Percentiles rank a stretch among this genome's conserved stretches.
phyloP scores from a whole-genome alignment of 1,140 invertebrate species.

The Elymnias hypermnestra region DNA sequence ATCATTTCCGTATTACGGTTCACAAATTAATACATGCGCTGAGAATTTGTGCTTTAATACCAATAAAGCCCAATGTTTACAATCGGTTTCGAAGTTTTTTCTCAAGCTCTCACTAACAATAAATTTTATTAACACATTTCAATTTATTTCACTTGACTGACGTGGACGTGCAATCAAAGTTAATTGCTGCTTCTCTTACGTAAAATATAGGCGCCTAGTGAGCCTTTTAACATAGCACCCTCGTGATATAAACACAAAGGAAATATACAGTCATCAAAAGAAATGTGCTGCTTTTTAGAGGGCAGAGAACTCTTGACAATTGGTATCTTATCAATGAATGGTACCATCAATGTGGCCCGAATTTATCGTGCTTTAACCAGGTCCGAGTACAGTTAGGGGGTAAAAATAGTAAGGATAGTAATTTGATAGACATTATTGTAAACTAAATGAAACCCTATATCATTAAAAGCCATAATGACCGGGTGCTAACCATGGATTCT shows the following conservation, averaged over 20 bases:
- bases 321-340: constrained; percentile 65
- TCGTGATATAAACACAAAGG: constrained; percentile 48
- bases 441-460: too few relatives aligned
- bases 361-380: constrained; percentile 59
- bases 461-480: too few relatives aligned
- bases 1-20: constrained; percentile 31
- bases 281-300: constrained; percentile 54
- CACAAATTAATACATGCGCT: constrained; percentile 38
- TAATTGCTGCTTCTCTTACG: constrained; percentile 67
- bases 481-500: too few relatives aligned
- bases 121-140: constrained; percentile 70
- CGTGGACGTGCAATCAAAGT: constrained; percentile 50
- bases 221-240: constrained; percentile 36
- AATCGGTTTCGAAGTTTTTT: constrained; percentile 44
- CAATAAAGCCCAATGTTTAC: constrained; percentile 45
- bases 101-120: constrained; percentile 60
- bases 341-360: constrained; percentile 60
- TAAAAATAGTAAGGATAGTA: too few relatives aligned
- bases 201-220: constrained; percentile 44
- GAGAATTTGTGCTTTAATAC: constrained; percentile 37
- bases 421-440: too few relatives aligned
- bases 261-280: constrained; percentile 73
- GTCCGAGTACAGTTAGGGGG: too few relatives aligned
- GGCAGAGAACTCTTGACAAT: constrained; percentile 61
- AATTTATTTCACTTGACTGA: constrained; percentile 52